Evolutionary conservation across 2,888 invertebrate species (phyloP), one percentile per base, ranked within the genome.

Genomic region (Temnothorax rugatulus): DNA sequence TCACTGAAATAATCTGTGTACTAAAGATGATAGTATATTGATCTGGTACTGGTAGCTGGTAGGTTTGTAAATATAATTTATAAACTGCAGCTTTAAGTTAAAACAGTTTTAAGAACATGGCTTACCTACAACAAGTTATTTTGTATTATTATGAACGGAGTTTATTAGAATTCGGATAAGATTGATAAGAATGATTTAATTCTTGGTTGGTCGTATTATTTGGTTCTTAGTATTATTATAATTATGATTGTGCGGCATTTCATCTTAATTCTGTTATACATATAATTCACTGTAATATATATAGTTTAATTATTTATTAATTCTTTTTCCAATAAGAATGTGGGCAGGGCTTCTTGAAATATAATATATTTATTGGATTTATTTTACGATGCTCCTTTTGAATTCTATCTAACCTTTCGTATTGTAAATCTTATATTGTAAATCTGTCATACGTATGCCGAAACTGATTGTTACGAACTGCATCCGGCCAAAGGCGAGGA

Each of bases 401-500:
- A 7, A 44, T 44, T 15, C 11, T 57, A 29, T n/a, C n/a, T n/a
- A n/a, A n/a, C 4, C n/a, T 38, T 41, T 44, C 5, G 29, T 29
- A 29, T 44, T 13, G 11, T 44, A 2, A 34, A 34, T 57, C 69
- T 66, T 82, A 47, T 29, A 64, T 85, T 83, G 82, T 84, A 88
- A 91, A 90, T 90, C 88, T 90, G 86, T 86, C 84, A 57, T 5
- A 41, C n/a, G 50, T 66, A 82, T 75, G 79, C 75, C 69, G 59
- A 79, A 79, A 59, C 71, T 79, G 83, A 69, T 85, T 84, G 87
- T 87, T 85, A 90, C 90, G 88, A 92, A 91, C 87, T 90, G 88
- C 89, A 87, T 83, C 85, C 84, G 82, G 83, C 84, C 84, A 81
- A 91, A 86, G 86, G 68, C 68, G 84, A 87, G 84, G 88, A 90